Percentiles rank a stretch among this genome's conserved stretches.
Evolutionary conservation across 2,797 vertebrate species (phyloP).

Genomic region (Oreochromis mossambicus): DNA sequence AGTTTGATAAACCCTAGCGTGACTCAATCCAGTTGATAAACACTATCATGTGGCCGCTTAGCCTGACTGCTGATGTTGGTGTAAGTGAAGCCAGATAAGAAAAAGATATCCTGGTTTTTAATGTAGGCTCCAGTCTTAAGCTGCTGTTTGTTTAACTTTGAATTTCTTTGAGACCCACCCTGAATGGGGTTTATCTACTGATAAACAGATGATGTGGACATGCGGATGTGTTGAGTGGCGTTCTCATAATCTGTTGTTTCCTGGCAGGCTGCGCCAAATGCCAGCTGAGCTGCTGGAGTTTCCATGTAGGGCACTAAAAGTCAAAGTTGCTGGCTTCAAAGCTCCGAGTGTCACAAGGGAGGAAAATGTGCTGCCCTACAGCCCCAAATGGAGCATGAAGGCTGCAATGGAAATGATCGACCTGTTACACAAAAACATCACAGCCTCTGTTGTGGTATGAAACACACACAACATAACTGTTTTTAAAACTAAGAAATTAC

Average conservation of each 20-base stretch:
- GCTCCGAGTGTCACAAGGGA: constrained; percentile 61
- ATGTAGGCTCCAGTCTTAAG: neutral
- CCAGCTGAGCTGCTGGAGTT: constrained; percentile 79
- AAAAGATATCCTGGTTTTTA: neutral
- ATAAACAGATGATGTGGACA: neutral
- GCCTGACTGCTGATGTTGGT: neutral
- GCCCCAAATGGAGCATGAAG: constrained; percentile 84
- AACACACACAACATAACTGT: neutral
- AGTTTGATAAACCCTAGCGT: neutral
- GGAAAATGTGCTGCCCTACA: constrained; percentile 79
- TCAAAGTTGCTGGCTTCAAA: constrained; percentile 83
- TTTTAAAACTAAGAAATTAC: neutral
- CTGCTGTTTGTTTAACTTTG: neutral
- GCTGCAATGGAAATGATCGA: constrained; percentile 82
- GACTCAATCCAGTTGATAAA: neutral
- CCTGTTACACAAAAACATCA: constrained; percentile 77
- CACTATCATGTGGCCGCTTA: neutral
- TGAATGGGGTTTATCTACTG: neutral
- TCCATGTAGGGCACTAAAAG: constrained; percentile 76
- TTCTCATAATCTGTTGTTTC: neutral
- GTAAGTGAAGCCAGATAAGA: neutral
- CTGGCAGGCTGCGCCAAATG: constrained; percentile 82
- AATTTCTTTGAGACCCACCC: neutral
- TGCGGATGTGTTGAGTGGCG: neutral
- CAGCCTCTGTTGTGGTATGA: constrained; percentile 77